Evolutionary conservation across 2,888 invertebrate genomes (phyloP), one percentile per base, ranked within the genome.

Genomic region (Keiferia lycopersicella): DNA sequence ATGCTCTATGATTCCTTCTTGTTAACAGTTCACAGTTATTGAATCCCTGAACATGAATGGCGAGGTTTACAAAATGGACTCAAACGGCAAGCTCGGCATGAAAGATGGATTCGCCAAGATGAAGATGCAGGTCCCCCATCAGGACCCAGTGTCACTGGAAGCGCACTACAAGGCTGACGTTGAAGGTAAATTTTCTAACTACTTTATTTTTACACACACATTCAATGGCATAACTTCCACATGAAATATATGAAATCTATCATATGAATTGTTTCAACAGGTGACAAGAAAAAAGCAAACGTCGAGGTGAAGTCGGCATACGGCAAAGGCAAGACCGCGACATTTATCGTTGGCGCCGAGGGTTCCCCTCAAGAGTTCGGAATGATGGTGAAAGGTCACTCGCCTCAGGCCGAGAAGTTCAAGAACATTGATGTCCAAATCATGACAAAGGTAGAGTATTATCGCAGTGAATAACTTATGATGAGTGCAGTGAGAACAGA

Each of bases 31-130:
- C 66, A 84, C 82, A 11, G 66, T 87, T 2, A 78, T 81, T 12
- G 80, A 91, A 56, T 82, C 82, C 0, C 65, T 93, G 0, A 92
- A 92, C 72, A 84, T 94, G 67, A 94, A 94, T 73, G 89, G 90
- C 3, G 93, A 94, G 56, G 78, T 83, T 0, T 87, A 93, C 76
- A 93, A 92, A 68, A 57, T 91, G 0, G 89, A 93, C 3, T 79
- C 86, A 0, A 84, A 76, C 56, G 87, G 88, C n/a, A 85, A 87
- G 64, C 71, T 81, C 0, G 77, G 83, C 2, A 71, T 71, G 0
- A 77, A 78, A 39, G 79, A 79, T 0, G 93, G 92, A 0, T 78
- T 73, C 18, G 80, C 81, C 0, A 90, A 88, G 57, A 60, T 92
- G 14, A 87, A 87, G 64, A 59, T 93, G 0, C 69, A 86, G 2